A percentile compares a stretch with the other conserved stretches of the same genome.
phyloP scores from a whole-genome alignment of 2,888 invertebrate species.

The Calameuta filiformis region DNA sequence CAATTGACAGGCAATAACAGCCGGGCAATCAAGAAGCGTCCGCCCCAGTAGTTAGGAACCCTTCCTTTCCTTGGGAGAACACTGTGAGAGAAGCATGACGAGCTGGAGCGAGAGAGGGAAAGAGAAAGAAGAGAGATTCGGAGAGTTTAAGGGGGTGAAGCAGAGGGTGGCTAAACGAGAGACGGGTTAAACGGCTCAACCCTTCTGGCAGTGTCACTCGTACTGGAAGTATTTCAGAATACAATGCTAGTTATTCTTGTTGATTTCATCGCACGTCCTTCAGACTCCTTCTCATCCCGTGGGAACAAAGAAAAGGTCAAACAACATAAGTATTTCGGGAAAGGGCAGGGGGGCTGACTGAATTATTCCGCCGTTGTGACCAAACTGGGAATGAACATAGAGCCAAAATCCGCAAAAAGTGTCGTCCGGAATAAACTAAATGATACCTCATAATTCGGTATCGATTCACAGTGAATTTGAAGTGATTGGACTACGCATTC shows the following conservation, averaged over 20 bases:
- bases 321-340: conserved; percentile 54
- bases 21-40: conserved; percentile 56
- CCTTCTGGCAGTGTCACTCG: conserved; percentile 62
- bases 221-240: conserved; percentile 48
- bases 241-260: conserved; percentile 62
- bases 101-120: conserved; percentile 16
- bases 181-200: conserved; percentile 39
- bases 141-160: conserved; percentile 30
- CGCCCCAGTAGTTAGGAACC: conserved; percentile 48
- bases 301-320: conserved; percentile 52
- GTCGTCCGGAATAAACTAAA: conserved; percentile 11
- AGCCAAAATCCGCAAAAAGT: neutral
- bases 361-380: conserved; percentile 30
- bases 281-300: conserved; percentile 40
- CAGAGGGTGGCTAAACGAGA: conserved; percentile 31
- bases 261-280: conserved; percentile 63
- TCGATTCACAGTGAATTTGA: neutral
- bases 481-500: neutral
- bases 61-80: conserved; percentile 30
- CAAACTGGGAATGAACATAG: conserved; percentile 10
- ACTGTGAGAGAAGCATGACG: conserved; percentile 14
- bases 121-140: conserved; percentile 6
- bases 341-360: conserved; percentile 31
- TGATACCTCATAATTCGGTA: neutral
- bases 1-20: conserved; percentile 65